phyloP scores from a whole-genome alignment of 2,113 vertebrate genomes.

The Natator depressus region DNA sequence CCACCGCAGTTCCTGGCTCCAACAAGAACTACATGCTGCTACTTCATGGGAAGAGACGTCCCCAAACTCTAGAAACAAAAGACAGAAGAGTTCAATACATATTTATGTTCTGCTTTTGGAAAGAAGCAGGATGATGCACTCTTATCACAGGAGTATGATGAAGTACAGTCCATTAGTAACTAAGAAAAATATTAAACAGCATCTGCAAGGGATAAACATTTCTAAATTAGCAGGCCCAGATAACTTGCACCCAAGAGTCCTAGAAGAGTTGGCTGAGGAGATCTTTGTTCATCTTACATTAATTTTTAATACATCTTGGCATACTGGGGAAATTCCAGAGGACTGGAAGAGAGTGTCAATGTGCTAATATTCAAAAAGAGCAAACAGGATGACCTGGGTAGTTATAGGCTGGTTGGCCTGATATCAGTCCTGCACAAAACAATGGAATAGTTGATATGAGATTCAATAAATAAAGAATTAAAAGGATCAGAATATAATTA shows the following conservation, averaged over 20 bases:
- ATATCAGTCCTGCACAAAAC: not conserved
- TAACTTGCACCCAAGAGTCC: not conserved
- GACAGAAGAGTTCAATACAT: not conserved
- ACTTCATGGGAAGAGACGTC: not conserved
- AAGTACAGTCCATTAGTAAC: not conserved
- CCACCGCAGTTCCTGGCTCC: not conserved
- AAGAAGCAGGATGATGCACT: not conserved
- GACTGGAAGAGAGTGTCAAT: not conserved
- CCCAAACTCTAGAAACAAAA: not conserved
- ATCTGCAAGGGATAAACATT: not conserved
- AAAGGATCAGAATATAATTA: not conserved
- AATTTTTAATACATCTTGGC: not conserved
- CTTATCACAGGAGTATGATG: not conserved
- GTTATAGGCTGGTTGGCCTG: not conserved
- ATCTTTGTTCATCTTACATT: not conserved
- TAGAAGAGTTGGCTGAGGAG: not conserved
- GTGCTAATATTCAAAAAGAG: not conserved
- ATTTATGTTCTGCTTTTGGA: not conserved
- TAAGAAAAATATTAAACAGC: not conserved
- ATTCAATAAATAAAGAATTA: not conserved
- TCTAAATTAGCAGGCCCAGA: not conserved
- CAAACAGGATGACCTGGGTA: not conserved
- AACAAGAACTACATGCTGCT: not conserved
- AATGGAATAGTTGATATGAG: not conserved
- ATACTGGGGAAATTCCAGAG: not conserved